Base-by-base conservation (phyloP, 2,888 invertebrate species). In the Conistra vaccinii region DNA sequence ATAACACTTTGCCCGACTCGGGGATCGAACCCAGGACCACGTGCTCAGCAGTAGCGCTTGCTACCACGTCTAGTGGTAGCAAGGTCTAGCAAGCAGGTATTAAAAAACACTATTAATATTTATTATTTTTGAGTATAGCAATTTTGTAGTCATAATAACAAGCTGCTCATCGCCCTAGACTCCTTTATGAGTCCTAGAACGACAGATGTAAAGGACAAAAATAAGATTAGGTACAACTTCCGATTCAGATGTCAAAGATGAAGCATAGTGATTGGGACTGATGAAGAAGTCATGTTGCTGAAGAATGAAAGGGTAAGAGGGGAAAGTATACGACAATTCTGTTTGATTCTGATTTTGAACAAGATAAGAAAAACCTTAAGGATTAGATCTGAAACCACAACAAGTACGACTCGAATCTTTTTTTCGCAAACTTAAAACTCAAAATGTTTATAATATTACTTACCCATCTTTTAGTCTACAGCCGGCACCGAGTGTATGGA, bases 401-500 rank as follows among this genome's bases (percentile, higher is more conserved):
- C 20, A 42, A 42, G 12, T 20, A 29, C 14, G 6, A 61, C 26
- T 12, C 39, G 62, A 10, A 42, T 26, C 0, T 39, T 20, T 62
- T 26, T 20, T 26, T 17, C 1, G 3, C 10, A 6, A n/a, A n/a
- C 14, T 20, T 3, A n/a, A 26, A 62, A 51, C 39, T 26, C 5
- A 6, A 67, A 78, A 42, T 39, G 9, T 39, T 42, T 42, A 42
- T 14, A 67, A 53, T 29, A 1, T 10, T 20, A 45, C 68, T 68
- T 80, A 78, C 29, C 48, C 17, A 7, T 10, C 0, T 17, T n/a
- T 83, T 51, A n/a, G n/a, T 23, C 0, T 12, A 9, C 55, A 62
- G n/a, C 23, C 9, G 1, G 7, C 48, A 72, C 29, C 26, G 42
- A 61, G 70, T 79, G 57, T 80, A 71, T 68, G 66, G 61, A 53